Conservation (phyloP, 2,797 vertebrate species). For the Argentina silus region DNA sequence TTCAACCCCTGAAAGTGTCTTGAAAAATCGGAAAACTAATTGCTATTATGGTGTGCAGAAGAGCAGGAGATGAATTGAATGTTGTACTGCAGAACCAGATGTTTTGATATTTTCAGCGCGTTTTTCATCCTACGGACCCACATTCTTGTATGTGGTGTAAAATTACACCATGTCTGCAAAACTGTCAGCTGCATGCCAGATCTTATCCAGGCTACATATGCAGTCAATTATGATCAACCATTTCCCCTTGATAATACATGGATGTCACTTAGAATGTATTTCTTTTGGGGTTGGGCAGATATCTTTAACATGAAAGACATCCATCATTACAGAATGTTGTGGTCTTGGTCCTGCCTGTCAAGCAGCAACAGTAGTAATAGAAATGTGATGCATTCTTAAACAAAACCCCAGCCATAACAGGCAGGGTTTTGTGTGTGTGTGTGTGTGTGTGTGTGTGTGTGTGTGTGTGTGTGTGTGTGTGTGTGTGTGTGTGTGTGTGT, state of each 20-base stretch:
- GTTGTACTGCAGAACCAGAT: not conserved
- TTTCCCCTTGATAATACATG: conserved; percentile 58
- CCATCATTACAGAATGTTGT: conserved; percentile 64
- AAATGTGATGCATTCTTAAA: conserved; percentile 46
- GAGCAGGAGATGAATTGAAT: not conserved
- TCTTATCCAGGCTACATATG: conserved; percentile 56
- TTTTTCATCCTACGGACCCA: conserved; percentile 33
- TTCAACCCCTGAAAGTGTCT: not conserved
- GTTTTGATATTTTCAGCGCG: conserved; percentile 8
- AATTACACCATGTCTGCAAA: conserved; percentile 51
- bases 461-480: conserved; percentile 7
- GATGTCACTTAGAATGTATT: conserved; percentile 68
- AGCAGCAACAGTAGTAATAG: conserved; percentile 43
- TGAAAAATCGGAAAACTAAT: too few species aligned
- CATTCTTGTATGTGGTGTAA: conserved; percentile 41
- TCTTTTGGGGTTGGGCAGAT: conserved; percentile 61
- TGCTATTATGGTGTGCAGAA: not conserved
- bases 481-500: conserved; percentile 8
- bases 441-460: conserved; percentile 11
- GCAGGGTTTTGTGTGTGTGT: not conserved
- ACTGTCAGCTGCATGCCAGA: conserved; percentile 66
- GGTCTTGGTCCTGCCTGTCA: conserved; percentile 55
- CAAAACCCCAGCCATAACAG: conserved; percentile 28
- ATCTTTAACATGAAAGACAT: conserved; percentile 67
- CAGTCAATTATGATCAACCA: conserved; percentile 67